A percentile compares a stretch with the other conserved stretches of the same genome.
phyloP scores from a whole-genome alignment of 2,888 invertebrate genomes.

The Drosophila nr. perissopoda region DNA sequence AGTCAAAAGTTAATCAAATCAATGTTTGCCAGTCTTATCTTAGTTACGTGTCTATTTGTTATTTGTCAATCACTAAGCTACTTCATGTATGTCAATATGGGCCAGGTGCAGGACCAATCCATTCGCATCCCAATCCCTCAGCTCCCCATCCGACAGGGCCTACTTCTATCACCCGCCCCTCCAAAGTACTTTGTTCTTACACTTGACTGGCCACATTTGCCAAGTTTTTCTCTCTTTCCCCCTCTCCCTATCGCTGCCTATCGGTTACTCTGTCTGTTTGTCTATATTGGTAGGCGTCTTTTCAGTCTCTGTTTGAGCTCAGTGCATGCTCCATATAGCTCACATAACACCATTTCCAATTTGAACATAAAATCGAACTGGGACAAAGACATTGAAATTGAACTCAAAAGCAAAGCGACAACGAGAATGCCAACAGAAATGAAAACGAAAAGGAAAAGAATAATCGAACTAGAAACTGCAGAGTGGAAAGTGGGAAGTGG shows the following conservation, averaged over 20 bases:
- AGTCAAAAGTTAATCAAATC: slow-evolving; percentile 75
- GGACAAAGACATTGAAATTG: slow-evolving; percentile 66
- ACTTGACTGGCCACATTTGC: slow-evolving; percentile 64
- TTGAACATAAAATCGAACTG: slow-evolving; percentile 69
- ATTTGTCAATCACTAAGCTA: slow-evolving; percentile 77
- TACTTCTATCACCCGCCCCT: background rate
- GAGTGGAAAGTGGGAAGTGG: slow-evolving; percentile 13
- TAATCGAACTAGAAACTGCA: slow-evolving; percentile 4
- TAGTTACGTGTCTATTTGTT: slow-evolving; percentile 73
- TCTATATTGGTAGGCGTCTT: slow-evolving; percentile 14
- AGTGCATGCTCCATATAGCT: slow-evolving; percentile 61
- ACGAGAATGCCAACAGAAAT: slow-evolving; percentile 10
- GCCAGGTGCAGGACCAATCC: slow-evolving; percentile 23
- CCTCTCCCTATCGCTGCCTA: background rate
- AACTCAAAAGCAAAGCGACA: slow-evolving; percentile 53
- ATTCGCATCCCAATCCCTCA: background rate
- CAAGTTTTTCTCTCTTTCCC: slow-evolving; percentile 3
- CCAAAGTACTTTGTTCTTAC: slow-evolving; percentile 66
- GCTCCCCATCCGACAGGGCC: background rate
- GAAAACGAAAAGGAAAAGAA: slow-evolving; percentile 3
- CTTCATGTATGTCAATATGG: slow-evolving; percentile 57
- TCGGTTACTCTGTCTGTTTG: background rate
- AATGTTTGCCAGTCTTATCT: slow-evolving; percentile 68
- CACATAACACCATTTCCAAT: slow-evolving; percentile 76
- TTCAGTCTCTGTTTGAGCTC: slow-evolving; percentile 23